phyloP scores from a whole-genome alignment of 92 coral and sea anemone species.

The Galaxea fascicularis region DNA sequence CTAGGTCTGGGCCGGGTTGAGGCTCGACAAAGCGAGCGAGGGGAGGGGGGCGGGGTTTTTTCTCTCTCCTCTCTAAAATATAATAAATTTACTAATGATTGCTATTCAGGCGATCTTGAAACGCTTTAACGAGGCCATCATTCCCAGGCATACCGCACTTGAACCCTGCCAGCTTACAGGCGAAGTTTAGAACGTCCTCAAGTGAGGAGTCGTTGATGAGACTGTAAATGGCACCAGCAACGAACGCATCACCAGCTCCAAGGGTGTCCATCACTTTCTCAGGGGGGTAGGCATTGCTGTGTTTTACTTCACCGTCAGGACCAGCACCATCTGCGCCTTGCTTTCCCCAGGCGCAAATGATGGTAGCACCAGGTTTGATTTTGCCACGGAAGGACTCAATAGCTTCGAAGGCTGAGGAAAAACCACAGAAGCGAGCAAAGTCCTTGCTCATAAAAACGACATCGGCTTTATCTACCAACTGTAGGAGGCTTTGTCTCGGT shows the following conservation, averaged over 20 bases:
- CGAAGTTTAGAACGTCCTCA: constrained; percentile 79
- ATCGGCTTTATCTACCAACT: constrained; percentile 71
- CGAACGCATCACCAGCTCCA: constrained; percentile 97
- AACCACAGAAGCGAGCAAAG: constrained; percentile 75
- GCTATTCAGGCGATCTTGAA: neutral
- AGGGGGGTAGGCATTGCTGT: constrained; percentile 83
- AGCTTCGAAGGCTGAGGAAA: constrained; percentile 64
- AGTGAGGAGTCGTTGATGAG: constrained; percentile 57
- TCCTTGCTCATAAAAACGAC: constrained; percentile 86
- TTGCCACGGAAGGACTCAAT: constrained; percentile 56
- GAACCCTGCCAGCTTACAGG: constrained; percentile 86
- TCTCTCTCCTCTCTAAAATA: too few species aligned
- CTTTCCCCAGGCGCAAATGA: constrained; percentile 88
- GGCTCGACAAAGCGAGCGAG: too few species aligned
- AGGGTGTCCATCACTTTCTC: constrained; percentile 75
- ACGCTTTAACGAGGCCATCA: constrained; percentile 51
- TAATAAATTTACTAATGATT: neutral
- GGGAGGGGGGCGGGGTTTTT: too few species aligned
- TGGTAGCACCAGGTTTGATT: constrained; percentile 47
- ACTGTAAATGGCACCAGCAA: constrained; percentile 78
- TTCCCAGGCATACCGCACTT: constrained; percentile 91
- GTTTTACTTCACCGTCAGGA: constrained; percentile 49
- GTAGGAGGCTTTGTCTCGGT: constrained; percentile 52
- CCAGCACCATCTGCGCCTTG: constrained; percentile 86
- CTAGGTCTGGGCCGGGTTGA: too few species aligned